Evolutionary conservation across 1,140 invertebrate species (phyloP), one percentile per base, ranked within the genome.

Genomic region (Papilio polyxenes): DNA sequence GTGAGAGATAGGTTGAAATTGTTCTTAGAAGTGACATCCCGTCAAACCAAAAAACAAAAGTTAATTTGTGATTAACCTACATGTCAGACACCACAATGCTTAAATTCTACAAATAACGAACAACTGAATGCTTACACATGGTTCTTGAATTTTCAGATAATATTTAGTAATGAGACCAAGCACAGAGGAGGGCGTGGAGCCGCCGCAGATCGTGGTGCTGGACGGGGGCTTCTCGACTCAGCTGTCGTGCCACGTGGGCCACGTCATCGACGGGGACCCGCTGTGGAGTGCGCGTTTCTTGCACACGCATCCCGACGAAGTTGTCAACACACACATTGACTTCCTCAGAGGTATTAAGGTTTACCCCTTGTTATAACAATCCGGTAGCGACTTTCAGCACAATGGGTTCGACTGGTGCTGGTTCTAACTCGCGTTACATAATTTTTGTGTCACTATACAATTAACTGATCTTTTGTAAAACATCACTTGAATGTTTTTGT

Each of bases 281-380:
- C 90, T 98, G 10, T 98, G 98, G 98, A 97, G 97, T 78, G 96
- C 97, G 0, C 95, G 97, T 81, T 97, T 98, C 86, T 94, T 98
- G 53, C 95, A 95, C 79, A 96, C 96, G 1, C 94, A 98, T 89
- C 97, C 97, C 1, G 94, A 96, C 37, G 96, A 97, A 5, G 96
- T 98, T 78, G 95, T 97, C 53, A 94, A 96, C 84, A 96, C 97
- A 0, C 98, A 98, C 93, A 92, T 97, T 82, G 97, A 97, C 92
- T 98, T 97, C 89, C 90, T 98, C 20, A 95, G 93, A 93, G 94
- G 94, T 95, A 90, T 86, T 53, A 81, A 15, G 48, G 7, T 44
- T 75, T 48, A 80, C 20, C 7, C 13, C 59, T 15, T 44, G 7
- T 44, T 44, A 44, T 44, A 44, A 1, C 40, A 44, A 44, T 44